These are phyloP conservation scores for Pangasius djambal DNA, from an alignment of 2,797 vertebrate species.

Conservation along the genomic window DNA sequence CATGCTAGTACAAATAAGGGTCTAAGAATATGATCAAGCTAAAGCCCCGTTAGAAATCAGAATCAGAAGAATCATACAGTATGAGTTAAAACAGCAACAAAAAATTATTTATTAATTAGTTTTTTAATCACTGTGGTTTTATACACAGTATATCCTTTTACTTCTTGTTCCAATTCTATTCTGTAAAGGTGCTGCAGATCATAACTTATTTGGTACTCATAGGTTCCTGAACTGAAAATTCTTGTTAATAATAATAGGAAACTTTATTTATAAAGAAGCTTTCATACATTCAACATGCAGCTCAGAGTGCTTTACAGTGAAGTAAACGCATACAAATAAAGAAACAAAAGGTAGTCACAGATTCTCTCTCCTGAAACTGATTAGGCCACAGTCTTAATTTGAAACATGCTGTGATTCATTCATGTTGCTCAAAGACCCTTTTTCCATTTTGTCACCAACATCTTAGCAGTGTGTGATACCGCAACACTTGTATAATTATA, in stretches of 20 bases:
- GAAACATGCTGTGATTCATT: constrained; percentile 1
- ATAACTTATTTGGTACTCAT: not conserved
- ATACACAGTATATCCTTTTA: not conserved
- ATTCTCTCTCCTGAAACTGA: not conserved
- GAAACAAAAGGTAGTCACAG: not conserved
- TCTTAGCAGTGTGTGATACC: not conserved
- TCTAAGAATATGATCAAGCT: not conserved
- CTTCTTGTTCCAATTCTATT: not conserved
- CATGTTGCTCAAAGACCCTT: not conserved
- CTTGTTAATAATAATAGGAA: not conserved
- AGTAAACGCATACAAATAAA: not conserved
- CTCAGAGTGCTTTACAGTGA: not conserved
- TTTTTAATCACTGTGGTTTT: not conserved
- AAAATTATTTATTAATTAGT: not conserved
- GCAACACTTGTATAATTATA: not conserved
- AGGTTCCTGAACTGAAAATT: too few relatives aligned
- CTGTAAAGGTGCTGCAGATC: not conserved
- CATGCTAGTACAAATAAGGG: not conserved
- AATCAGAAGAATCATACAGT: not conserved
- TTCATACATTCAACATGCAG: not conserved
- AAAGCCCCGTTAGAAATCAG: not conserved
- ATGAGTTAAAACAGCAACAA: not conserved
- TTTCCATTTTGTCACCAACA: constrained; percentile 2
- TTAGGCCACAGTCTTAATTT: not conserved
- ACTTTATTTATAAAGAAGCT: not conserved